Evolutionary conservation across 2,888 invertebrate species (phyloP), one percentile per base, ranked within the genome.

Genomic region (Punctoribates punctum): DNA sequence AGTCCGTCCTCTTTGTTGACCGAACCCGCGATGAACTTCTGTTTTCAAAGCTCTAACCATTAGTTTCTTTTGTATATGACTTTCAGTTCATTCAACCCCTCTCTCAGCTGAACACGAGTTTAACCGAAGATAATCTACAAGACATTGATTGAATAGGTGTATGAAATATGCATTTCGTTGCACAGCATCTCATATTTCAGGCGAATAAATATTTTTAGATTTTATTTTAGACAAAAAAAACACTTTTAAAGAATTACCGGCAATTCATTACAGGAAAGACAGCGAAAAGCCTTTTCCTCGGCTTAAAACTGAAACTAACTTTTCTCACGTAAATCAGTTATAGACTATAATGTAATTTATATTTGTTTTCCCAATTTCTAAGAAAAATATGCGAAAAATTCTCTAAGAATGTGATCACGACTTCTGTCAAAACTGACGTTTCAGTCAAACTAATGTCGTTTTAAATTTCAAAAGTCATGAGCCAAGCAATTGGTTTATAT

Each of bases 141-240:
- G 60, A 60, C 60, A 60, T 60, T 60, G 60, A 60, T 60, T 25
- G 60, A 60, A 27, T 60, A 23, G 57, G 23, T 57, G n/a, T 51
- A 57, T 25, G 25, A 57, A 60, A 60, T 60, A 29, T 60, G 60
- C 60, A 60, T 60, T 60, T 27, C 29, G 17, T 60, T 27, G 42
- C 51, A 29, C 27, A 15, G 27, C 27, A 27, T 60, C 20, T 60
- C 60, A 60, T 17, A 27, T 60, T 60, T 60, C 60, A 27, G 5
- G 20, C 17, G 51, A 20, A 51, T n/a, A n/a, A 51, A 20, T 57
- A 25, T 57, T 57, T 23, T 60, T 60, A 29, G 20, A 60, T 27
- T 60, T 27, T 23, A 4, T 60, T 60, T 60, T 23, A 17, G 60
- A 27, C 15, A 23, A 57, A 57, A 25, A 57, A 25, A 57, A 60